A percentile compares a stretch with the other conserved stretches of the same genome.
phyloP scores from a whole-genome alignment of 1,140 invertebrate species.

The Planococcus citri region DNA sequence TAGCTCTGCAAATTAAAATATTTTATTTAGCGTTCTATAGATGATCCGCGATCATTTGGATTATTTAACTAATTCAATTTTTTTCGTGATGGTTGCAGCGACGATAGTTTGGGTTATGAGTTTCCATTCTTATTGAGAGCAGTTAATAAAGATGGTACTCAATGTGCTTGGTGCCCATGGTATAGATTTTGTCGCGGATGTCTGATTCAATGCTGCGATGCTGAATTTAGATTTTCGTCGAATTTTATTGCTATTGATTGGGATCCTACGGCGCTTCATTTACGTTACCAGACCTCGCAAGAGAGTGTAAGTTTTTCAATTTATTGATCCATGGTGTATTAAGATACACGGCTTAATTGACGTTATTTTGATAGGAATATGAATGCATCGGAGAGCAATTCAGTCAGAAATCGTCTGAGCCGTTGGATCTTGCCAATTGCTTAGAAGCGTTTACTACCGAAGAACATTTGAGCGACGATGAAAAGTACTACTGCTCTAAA shows the following conservation, averaged over 20 bases:
- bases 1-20: not conserved
- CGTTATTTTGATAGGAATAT: slow-evolving; percentile 60
- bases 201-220: slow-evolving; percentile 53
- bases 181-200: slow-evolving; percentile 75
- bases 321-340: not conserved
- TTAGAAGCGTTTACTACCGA: slow-evolving; percentile 72
- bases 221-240: slow-evolving; percentile 36
- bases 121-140: slow-evolving; percentile 73
- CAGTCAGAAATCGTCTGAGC: slow-evolving; percentile 52
- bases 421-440: slow-evolving; percentile 66
- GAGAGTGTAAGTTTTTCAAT: slow-evolving; percentile 47
- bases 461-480: slow-evolving; percentile 61
- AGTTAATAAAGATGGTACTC: slow-evolving; percentile 51
- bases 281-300: slow-evolving; percentile 68
- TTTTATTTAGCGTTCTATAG: too few species aligned
- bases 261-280: slow-evolving; percentile 79
- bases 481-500: slow-evolving; percentile 69
- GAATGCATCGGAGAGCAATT: slow-evolving; percentile 45
- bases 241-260: slow-evolving; percentile 64
- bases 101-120: slow-evolving; percentile 77
- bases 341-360: not conserved
- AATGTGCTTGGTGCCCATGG: slow-evolving; percentile 73
- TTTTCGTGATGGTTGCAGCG: slow-evolving; percentile 46
- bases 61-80: too few species aligned
- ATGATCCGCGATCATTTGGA: too few species aligned